Evolutionary conservation across 2,113 vertebrate species (phyloP).

Genomic region (human): GRCh38 chr13:91088501-91089000

Average conservation of each 20-base stretch:
- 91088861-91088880: not conserved
- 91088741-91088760: not conserved
- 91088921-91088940: not conserved
- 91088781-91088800: not conserved
- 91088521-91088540: not conserved
- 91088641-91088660: not conserved
- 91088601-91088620: not conserved
- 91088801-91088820: not conserved
- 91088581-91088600: not conserved
- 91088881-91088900: not conserved
- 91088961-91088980: not conserved
- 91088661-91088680: not conserved
- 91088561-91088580: not conserved
- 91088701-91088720: not conserved
- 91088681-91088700: not conserved
- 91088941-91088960: rapidly evolving
- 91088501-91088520: too few relatives aligned
- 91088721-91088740: not conserved
- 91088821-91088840: not conserved
- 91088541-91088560: not conserved
- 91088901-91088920: not conserved
- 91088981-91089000: not conserved
- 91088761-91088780: not conserved
- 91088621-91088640: not conserved
- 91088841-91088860: not conserved